A percentile compares a stretch with the other conserved stretches of the same genome.
These are phyloP conservation scores for Caranx ignobilis DNA, from an alignment of 2,113 vertebrate species.

Conservation along the genomic window DNA sequence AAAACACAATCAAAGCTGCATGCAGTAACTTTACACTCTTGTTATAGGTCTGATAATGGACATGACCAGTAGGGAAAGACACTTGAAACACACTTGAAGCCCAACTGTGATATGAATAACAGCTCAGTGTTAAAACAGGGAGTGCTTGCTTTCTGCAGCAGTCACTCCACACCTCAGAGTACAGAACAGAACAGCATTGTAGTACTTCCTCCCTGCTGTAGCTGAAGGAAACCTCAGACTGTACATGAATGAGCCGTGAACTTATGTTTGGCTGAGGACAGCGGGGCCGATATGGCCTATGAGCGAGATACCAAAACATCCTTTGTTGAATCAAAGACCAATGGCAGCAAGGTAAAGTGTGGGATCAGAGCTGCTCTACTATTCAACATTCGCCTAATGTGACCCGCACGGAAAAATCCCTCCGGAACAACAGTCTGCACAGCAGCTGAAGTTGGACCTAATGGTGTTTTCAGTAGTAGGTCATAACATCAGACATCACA, in stretches of 20 bases:
- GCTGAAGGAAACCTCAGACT: conserved; percentile 64
- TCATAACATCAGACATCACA: conserved; percentile 31
- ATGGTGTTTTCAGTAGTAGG: conserved; percentile 3
- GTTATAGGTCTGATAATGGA: neutral
- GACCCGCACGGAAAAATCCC: conserved; percentile 41
- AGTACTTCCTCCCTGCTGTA: conserved; percentile 43
- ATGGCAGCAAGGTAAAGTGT: conserved; percentile 48
- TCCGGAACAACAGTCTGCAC: conserved; percentile 47
- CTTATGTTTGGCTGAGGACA: conserved; percentile 73
- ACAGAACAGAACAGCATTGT: conserved; percentile 54
- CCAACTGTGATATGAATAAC: neutral
- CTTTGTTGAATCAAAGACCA: conserved; percentile 59
- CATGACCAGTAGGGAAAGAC: neutral
- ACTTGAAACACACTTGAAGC: neutral
- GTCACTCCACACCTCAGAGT: conserved; percentile 45
- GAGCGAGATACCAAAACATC: conserved; percentile 71
- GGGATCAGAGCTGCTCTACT: conserved; percentile 17
- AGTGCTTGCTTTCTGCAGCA: conserved; percentile 22
- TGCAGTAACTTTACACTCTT: neutral
- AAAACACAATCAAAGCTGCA: neutral
- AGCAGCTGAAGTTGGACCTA: conserved; percentile 9
- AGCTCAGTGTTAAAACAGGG: conserved; percentile 19
- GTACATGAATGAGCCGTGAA: conserved; percentile 70
- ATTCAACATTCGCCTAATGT: conserved; percentile 46
- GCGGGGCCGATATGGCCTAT: conserved; percentile 45